Conservation (phyloP, 2,113 vertebrate genomes). For the Octodon degus region DNA sequence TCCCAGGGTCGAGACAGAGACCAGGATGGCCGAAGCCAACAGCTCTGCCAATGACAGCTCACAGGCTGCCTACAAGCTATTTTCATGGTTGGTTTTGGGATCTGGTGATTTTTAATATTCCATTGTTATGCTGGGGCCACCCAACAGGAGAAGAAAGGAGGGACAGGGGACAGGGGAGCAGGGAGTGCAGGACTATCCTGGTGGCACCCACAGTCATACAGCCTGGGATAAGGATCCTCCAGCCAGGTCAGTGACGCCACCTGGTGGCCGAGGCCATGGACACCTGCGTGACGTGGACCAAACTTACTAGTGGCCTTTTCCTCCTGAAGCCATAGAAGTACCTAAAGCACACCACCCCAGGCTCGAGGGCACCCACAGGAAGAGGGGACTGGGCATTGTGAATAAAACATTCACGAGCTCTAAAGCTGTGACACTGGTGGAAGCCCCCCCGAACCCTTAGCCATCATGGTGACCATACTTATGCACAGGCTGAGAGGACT, state of each 20-base stretch:
- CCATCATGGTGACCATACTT: background rate
- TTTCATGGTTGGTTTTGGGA: constrained; percentile 55
- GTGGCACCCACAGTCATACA: accelerated
- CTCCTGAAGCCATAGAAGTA: background rate
- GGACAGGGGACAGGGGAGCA: background rate
- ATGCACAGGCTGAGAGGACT: background rate
- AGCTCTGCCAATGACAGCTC: background rate
- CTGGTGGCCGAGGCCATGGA: constrained; percentile 55
- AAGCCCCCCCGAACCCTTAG: background rate
- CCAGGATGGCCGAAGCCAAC: accelerated
- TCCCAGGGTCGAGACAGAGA: background rate
- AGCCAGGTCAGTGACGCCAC: constrained; percentile 48
- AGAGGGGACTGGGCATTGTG: background rate
- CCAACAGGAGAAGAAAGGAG: background rate
- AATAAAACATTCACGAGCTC: background rate
- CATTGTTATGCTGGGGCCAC: constrained; percentile 76
- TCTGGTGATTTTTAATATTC: constrained; percentile 65
- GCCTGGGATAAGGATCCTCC: background rate
- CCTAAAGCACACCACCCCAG: background rate
- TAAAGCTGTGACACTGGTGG: background rate
- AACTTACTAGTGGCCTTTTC: background rate
- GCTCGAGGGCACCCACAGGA: background rate
- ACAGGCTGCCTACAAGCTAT: constrained; percentile 36
- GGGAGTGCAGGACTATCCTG: accelerated
- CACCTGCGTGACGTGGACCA: accelerated